Base-by-base conservation (phyloP, 2,113 vertebrate species). In the Narcine bancroftii region DNA sequence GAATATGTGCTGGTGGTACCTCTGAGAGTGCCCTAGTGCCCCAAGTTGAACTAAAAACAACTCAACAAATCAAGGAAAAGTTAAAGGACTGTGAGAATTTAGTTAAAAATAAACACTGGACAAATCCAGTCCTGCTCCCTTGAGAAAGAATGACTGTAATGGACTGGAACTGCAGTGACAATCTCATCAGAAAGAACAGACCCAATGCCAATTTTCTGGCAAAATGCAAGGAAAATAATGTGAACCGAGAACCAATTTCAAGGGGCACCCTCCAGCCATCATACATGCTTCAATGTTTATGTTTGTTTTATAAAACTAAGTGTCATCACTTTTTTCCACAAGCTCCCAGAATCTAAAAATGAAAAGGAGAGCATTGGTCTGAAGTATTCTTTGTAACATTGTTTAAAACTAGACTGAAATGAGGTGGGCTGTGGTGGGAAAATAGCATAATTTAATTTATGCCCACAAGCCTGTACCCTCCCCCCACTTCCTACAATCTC, bases 51-150 rank as follows among this genome's bases (percentile, higher is more conserved):
- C 95, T 95, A 96, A 96, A 97, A 97, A 96, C 96, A 97, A 96
- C 96, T 95, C 95, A 97, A 95, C 95, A 96, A 96, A 95, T 96
- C 95, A 95, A 95, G 92, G 95, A 96, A 97, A 97, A 95, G 94
- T 95, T 96, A 94, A 93, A 96, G 94, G 92, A 95, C 96, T 97
- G 95, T 96, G 96, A 97, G 96, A 97, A 96, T 96, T 95, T 96
- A 95, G 95, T 95, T 97, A 95, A 97, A 97, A 97, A 97, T 97
- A 97, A 97, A 97, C 96, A 97, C 93, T 96, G 95, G 95, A 96
- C 97, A 96, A 96, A 97, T 97, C 96, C 96, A 96, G 94, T 93
- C 94, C 92, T 93, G 79, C 92, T 96, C 95, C 94, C 95, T 94
- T 94, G 95, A 95, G 96, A 96, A 96, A 95, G 95, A 56, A 92